These are phyloP conservation scores for Morus bassanus DNA, from an alignment of 2,797 vertebrate genomes.

Conservation along the genomic window DNA sequence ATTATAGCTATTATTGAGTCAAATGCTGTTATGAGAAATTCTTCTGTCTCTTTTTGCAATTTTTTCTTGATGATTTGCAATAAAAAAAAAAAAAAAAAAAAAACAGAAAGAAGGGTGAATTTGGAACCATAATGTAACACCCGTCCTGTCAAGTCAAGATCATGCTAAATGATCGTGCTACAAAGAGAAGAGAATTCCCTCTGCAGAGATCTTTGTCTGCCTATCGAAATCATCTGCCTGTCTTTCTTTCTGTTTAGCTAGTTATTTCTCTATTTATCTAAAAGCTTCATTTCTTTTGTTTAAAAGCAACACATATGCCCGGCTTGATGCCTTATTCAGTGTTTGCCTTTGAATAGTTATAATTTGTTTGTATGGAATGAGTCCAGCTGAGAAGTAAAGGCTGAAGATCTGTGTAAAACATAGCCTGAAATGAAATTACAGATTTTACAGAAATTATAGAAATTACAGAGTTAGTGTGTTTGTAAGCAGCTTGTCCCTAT, in stretches of 20 bases:
- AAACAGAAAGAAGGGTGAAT: not conserved
- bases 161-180: not conserved
- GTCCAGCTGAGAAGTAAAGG: slow-evolving; percentile 11
- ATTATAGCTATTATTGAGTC: not conserved
- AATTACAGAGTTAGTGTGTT: not conserved
- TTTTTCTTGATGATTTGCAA: not conserved
- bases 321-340: not conserved
- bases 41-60: not conserved
- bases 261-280: slow-evolving; percentile 44
- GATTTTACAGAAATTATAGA: not conserved
- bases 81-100: not conserved
- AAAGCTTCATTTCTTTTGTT: slow-evolving; percentile 23
- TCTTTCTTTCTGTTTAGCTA: not conserved
- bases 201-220: slow-evolving; percentile 8
- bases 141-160: not conserved
- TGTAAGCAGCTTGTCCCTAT: not conserved
- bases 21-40: not conserved
- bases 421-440: not conserved
- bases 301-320: not conserved
- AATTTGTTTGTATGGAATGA: slow-evolving; percentile 10
- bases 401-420: slow-evolving; percentile 12
- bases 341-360: slow-evolving; percentile 7
- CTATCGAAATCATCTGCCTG: not conserved
- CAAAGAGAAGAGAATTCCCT: not conserved
- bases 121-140: not conserved